Base-by-base conservation (phyloP, 2,113 vertebrate genomes). In the Trogon melanurus region DNA sequence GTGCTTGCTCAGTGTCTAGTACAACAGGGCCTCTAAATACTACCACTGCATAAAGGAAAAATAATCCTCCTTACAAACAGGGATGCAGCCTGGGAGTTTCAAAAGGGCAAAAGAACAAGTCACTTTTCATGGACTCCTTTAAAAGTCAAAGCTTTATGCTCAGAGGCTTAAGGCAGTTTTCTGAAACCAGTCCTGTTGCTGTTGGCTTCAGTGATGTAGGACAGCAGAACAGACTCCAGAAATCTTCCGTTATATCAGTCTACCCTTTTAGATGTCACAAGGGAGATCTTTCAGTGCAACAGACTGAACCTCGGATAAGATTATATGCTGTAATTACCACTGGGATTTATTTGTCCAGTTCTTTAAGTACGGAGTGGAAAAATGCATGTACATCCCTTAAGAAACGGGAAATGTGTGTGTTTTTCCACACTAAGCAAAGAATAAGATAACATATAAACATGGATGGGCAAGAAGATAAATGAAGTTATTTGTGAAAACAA, bases 291-390 rank as follows among this genome's bases (percentile, higher is more conserved):
- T 50, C 41, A 91, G 80, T 61, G 91, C 65, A 89, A 50, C 65
- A 95, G 83, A 92, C 56, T 93, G 88, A 84, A 67, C 45, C 70
- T 93, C 41, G 78, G 93, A 88, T 96, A 94, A 94, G 92, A 89
- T 67, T 91, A 54, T 38, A 21, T 69, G 61, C 58, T 81, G 41
- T 92, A 91, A 88, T 96, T 96, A 92, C 69, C 79, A 61, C 65
- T 79, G 93, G 85, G 90, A 91, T 84, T 96, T 91, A 83, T 80
- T 78, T 94, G 69, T 81, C 53, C 58, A 54, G 2, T 61, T 95
- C 85, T 81, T 86, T 67, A 65, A 69, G 64, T 38, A 36, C 32
- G 5, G 51, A 94, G 72, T 88, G 83, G 79, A 86, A 93, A 94
- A 80, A 81, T 72, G 41, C 83, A 73, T 0, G 1, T 85, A 45